Percentiles rank a stretch among this genome's conserved stretches.
Evolutionary conservation across 2,888 invertebrate species (phyloP).

Genomic region (Charanyca ferruginea): DNA sequence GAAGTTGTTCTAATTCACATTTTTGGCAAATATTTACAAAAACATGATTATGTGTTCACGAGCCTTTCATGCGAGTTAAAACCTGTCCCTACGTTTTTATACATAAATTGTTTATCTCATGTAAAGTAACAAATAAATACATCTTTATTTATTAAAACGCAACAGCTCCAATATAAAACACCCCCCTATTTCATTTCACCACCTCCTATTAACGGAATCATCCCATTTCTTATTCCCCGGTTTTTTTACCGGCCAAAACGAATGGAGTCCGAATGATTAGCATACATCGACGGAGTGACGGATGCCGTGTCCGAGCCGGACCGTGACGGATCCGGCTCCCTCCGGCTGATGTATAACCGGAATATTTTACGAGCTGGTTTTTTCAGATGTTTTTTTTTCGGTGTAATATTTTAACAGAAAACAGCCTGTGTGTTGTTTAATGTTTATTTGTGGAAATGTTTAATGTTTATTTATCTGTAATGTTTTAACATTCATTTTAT

Average conservation of each 20-base stretch:
- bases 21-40: too few relatives aligned
- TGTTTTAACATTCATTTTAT: too few relatives aligned
- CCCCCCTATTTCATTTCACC: constrained; percentile 17
- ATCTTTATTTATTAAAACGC: too few relatives aligned
- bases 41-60: too few relatives aligned
- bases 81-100: too few relatives aligned
- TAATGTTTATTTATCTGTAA: neutral
- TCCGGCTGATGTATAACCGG: constrained; percentile 46
- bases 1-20: too few relatives aligned
- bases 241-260: constrained; percentile 43
- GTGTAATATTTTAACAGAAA: constrained; percentile 27
- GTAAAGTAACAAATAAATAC: too few relatives aligned
- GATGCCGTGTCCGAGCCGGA: constrained; percentile 52
- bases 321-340: constrained; percentile 52
- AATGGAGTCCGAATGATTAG: constrained; percentile 53
- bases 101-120: too few relatives aligned
- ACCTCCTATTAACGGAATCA: constrained; percentile 27
- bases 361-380: constrained; percentile 53
- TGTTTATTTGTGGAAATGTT: constrained; percentile 13
- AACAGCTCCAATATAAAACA: too few relatives aligned
- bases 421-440: constrained; percentile 20
- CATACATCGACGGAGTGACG: constrained; percentile 62
- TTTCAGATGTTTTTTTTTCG: constrained; percentile 23
- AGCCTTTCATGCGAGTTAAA: too few relatives aligned
- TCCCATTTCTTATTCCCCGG: constrained; percentile 36